Conservation (phyloP, 2,888 invertebrate species). For the Cheilosia vulpina region DNA sequence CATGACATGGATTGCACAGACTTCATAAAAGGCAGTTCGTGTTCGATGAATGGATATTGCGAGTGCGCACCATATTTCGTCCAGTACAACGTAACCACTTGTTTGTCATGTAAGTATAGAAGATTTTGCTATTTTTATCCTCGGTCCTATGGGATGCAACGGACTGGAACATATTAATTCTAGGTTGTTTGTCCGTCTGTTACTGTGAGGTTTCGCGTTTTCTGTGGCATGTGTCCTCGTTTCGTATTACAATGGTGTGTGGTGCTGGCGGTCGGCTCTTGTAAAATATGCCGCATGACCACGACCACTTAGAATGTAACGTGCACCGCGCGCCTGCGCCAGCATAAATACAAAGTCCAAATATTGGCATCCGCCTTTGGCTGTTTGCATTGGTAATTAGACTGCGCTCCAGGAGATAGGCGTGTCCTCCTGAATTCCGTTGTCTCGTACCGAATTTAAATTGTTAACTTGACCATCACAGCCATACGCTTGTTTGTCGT, state of each 20-base stretch:
- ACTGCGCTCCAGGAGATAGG: constrained; percentile 50
- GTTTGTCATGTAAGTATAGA: constrained; percentile 91
- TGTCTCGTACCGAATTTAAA: constrained; percentile 35
- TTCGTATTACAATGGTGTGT: constrained; percentile 49
- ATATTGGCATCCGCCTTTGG: constrained; percentile 59
- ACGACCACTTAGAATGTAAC: constrained; percentile 44
- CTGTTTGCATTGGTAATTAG: constrained; percentile 70
- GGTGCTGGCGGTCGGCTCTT: constrained; percentile 37
- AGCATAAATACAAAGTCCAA: constrained; percentile 51
- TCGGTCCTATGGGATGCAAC: constrained; percentile 50
- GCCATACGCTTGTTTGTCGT: constrained; percentile 48
- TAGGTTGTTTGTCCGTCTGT: constrained; percentile 64
- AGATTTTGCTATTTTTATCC: constrained; percentile 52
- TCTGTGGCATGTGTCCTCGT: constrained; percentile 71
- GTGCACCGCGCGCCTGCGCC: constrained; percentile 2
- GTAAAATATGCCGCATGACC: constrained; percentile 11
- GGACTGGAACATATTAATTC: constrained; percentile 66
- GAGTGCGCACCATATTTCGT: constrained; percentile 93
- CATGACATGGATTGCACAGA: constrained; percentile 84
- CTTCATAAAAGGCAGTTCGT: constrained; percentile 83
- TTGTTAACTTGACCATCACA: constrained; percentile 20
- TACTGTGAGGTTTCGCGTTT: constrained; percentile 61
- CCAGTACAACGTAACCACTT: constrained; percentile 89
- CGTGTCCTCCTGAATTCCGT: constrained; percentile 49
- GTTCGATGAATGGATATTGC: constrained; percentile 87